Conservation (phyloP, 2,888 invertebrate genomes). For the Melangyna quadrimaculata region DNA sequence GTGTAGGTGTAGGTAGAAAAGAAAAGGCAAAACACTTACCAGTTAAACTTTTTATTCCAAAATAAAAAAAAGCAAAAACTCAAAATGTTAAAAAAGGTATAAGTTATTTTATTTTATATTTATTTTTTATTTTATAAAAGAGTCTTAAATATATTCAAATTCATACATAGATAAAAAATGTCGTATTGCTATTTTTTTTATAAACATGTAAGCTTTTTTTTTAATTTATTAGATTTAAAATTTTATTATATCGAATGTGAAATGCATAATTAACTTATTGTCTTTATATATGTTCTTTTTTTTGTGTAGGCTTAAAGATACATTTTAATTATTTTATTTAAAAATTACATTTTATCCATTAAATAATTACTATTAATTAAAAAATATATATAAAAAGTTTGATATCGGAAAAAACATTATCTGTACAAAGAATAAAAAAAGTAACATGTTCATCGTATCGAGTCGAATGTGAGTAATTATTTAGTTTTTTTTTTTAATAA, state of each 20-base stretch:
- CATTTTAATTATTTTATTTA: neutral
- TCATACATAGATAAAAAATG: neutral
- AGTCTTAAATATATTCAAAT: neutral
- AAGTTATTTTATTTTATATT: neutral
- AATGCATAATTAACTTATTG: constrained; percentile 8
- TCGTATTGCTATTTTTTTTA: constrained; percentile 1
- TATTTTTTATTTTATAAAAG: constrained; percentile 22
- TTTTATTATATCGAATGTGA: constrained; percentile 1
- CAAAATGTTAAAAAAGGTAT: too few relatives aligned
- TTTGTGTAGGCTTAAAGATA: neutral
- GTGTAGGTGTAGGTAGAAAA: too few relatives aligned
- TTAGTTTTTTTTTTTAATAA: neutral
- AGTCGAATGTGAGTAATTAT: constrained; percentile 5
- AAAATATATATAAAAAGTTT: neutral
- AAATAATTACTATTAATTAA: neutral
- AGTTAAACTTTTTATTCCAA: neutral
- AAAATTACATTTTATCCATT: neutral
- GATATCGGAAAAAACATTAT: constrained; percentile 6
- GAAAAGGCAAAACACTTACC: too few relatives aligned
- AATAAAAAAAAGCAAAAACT: neutral
- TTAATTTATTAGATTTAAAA: neutral
- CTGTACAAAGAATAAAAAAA: constrained; percentile 22
- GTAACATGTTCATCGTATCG: neutral
- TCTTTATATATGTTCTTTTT: neutral
- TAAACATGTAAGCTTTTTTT: constrained; percentile 8